phyloP scores from a whole-genome alignment of 2,797 vertebrate genomes.

The Toxotes lorentzi region DNA sequence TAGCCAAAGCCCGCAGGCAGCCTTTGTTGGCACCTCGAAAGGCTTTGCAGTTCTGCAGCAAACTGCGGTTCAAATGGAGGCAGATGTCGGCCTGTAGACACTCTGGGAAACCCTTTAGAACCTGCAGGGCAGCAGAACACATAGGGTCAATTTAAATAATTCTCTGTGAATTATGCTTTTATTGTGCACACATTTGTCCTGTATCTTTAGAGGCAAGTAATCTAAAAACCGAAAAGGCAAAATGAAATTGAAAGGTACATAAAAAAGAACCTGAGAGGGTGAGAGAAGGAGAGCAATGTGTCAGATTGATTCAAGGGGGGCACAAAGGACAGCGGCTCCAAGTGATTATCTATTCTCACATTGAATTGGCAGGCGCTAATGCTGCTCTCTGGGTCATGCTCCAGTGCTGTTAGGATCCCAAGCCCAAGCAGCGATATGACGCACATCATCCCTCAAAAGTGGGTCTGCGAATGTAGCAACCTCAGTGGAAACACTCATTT shows the following conservation, averaged over 20 bases:
- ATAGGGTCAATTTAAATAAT: background rate
- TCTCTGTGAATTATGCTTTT: background rate
- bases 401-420: constrained; percentile 19
- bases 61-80: constrained; percentile 94
- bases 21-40: constrained; percentile 96
- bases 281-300: constrained; percentile 30
- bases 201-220: background rate
- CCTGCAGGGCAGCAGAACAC: constrained; percentile 79
- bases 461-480: background rate
- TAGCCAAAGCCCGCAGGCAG: constrained; percentile 94
- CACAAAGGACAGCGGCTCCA: constrained; percentile 23
- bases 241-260: constrained; percentile 3
- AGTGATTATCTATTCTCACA: constrained; percentile 61
- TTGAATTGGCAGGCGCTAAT: constrained; percentile 65
- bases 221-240: constrained; percentile 3
- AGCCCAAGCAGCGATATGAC: constrained; percentile 31
- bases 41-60: constrained; percentile 95
- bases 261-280: background rate
- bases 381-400: constrained; percentile 35
- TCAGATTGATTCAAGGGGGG: constrained; percentile 33
- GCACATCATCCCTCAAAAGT: constrained; percentile 21
- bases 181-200: background rate
- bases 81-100: constrained; percentile 99
- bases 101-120: constrained; percentile 97
- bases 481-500: background rate